A percentile compares a stretch with the other conserved stretches of the same genome.
These are phyloP conservation scores for Redunca redunca DNA, from an alignment of 2,113 vertebrate genomes.

Conservation along the genomic window DNA sequence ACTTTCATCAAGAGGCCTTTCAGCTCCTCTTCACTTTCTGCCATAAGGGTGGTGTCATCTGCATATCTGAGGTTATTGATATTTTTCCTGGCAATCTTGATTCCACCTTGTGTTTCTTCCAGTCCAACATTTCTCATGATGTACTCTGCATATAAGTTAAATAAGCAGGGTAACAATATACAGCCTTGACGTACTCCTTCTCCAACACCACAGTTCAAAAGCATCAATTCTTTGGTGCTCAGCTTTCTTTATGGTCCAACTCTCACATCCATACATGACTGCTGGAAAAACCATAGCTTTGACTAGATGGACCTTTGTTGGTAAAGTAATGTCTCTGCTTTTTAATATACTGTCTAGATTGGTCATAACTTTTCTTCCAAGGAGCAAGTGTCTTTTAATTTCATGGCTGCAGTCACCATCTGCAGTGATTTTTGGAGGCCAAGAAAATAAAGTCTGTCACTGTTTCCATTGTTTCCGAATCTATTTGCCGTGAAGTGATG, in stretches of 20 bases:
- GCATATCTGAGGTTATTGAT: too few species aligned
- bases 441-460: background rate
- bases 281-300: background rate
- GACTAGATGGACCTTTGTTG: background rate
- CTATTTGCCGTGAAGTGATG: background rate
- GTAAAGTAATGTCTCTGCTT: background rate
- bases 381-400: background rate
- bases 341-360: background rate
- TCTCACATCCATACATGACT: background rate
- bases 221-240: background rate
- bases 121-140: too few species aligned
- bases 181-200: background rate
- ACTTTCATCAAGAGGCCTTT: too few species aligned
- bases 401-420: background rate
- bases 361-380: background rate
- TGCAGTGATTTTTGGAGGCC: background rate
- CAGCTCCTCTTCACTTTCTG: too few species aligned
- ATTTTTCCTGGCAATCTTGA: too few species aligned
- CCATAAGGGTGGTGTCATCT: too few species aligned
- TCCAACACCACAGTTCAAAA: background rate
- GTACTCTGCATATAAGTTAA: too few species aligned
- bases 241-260: background rate
- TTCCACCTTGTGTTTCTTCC: too few species aligned
- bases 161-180: too few species aligned
- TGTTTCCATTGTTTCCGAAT: background rate